Evolutionary conservation across 1,140 invertebrate genomes (phyloP).

Genomic region (Subanguina moxae): DNA sequence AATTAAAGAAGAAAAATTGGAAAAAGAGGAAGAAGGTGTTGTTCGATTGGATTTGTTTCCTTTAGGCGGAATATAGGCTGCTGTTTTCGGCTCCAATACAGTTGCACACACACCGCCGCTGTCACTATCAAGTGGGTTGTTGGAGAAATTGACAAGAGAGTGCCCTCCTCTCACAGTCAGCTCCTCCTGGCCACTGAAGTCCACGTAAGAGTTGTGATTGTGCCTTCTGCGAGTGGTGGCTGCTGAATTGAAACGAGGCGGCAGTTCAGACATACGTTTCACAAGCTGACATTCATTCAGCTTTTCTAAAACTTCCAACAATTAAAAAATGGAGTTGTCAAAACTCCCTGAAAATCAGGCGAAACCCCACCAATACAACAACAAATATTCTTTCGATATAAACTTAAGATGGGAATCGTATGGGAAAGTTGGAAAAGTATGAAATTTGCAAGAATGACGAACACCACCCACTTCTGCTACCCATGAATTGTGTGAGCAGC

Average conservation of each 20-base stretch:
- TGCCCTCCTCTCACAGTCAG: background rate
- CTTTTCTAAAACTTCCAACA: no score
- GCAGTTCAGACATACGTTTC: conserved; percentile 35
- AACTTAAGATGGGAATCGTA: no score
- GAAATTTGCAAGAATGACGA: no score
- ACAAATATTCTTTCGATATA: no score
- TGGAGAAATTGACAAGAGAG: background rate
- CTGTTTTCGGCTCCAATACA: background rate
- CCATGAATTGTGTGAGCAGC: background rate
- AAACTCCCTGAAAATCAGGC: no score
- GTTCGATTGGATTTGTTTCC: background rate
- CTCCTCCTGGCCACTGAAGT: background rate
- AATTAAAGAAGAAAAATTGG: conserved; percentile 33
- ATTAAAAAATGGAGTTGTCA: no score
- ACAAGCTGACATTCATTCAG: no score
- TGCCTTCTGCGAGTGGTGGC: conserved; percentile 9
- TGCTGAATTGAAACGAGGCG: conserved; percentile 8
- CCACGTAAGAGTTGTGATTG: background rate
- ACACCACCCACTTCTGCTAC: no score
- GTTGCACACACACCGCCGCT: no score
- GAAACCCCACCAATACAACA: no score
- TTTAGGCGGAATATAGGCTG: background rate
- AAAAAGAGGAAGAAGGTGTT: conserved; percentile 14
- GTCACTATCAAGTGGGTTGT: no score
- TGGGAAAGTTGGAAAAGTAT: no score